These are phyloP conservation scores for Smittia aterrima DNA, from an alignment of 2,888 invertebrate species.

Conservation along the genomic window DNA sequence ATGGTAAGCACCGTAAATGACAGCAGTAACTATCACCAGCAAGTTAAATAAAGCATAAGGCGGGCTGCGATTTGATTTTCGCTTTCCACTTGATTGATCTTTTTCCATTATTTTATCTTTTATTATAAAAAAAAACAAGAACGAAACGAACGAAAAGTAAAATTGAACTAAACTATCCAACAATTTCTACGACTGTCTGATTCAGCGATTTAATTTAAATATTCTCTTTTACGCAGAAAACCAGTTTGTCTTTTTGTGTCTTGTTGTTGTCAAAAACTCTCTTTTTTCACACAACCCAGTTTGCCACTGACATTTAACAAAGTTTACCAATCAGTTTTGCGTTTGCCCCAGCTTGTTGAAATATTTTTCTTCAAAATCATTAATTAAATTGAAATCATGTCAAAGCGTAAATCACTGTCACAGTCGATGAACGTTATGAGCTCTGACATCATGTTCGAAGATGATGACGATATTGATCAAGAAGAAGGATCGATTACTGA, in stretches of 20 bases:
- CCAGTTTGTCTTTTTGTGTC: neutral
- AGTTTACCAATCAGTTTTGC: no score
- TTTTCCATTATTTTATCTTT: conserved; percentile 5
- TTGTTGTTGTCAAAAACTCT: no score
- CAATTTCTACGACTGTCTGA: no score
- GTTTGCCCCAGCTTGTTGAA: no score
- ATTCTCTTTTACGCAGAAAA: neutral
- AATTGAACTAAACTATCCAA: neutral
- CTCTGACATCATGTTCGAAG: neutral
- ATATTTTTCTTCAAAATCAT: no score
- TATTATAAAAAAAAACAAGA: neutral
- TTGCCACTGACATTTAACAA: no score
- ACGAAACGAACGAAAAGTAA: neutral
- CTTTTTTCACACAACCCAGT: no score
- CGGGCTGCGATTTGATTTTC: neutral
- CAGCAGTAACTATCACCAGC: conserved; percentile 22
- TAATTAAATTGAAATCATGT: no score
- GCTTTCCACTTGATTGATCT: neutral
- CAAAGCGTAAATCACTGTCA: neutral
- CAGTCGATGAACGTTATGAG: neutral
- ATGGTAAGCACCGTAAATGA: conserved; percentile 11
- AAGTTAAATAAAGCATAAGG: conserved; percentile 35
- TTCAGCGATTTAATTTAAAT: neutral
- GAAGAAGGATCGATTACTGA: no score
- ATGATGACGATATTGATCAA: neutral